phyloP scores from a whole-genome alignment of 2,888 invertebrate species.

The Drosophila melanocephala region DNA sequence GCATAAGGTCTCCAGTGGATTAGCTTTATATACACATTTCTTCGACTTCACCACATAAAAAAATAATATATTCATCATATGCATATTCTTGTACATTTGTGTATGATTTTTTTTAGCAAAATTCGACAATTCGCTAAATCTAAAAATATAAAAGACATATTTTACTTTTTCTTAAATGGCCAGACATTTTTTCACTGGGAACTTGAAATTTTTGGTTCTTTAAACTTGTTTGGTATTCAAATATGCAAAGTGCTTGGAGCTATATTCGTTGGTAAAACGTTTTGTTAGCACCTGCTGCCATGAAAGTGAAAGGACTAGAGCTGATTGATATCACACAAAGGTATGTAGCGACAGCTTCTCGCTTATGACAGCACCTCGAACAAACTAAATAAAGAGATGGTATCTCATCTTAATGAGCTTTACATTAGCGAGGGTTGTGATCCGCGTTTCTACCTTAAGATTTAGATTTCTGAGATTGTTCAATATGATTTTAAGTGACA shows the following conservation, averaged over 20 bases:
- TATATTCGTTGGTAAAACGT: constrained; percentile 7
- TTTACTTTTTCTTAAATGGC: constrained; percentile 61
- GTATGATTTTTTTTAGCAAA: constrained; percentile 17
- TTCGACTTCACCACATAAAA: constrained; percentile 29
- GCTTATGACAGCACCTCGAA: constrained; percentile 6
- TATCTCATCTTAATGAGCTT: constrained; percentile 1
- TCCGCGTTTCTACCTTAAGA: not conserved
- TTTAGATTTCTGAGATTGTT: not conserved
- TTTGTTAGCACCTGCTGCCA: constrained; percentile 27
- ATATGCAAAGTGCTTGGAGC: constrained; percentile 19
- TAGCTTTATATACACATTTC: constrained; percentile 57
- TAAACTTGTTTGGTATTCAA: constrained; percentile 63
- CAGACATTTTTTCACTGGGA: constrained; percentile 62
- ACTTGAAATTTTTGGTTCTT: constrained; percentile 51
- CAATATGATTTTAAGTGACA: not conserved
- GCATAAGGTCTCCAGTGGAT: constrained; percentile 43
- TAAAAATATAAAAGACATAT: constrained; percentile 28
- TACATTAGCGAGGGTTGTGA: not conserved
- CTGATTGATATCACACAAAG: constrained; percentile 3
- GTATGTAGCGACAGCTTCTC: constrained; percentile 1
- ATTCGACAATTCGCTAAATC: constrained; percentile 56
- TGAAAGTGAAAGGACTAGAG: constrained; percentile 68
- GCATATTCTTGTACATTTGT: constrained; percentile 8
- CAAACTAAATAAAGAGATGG: constrained; percentile 1
- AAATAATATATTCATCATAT: constrained; percentile 4